Conservation (phyloP, 2,113 vertebrate species). For the Sphaerodactylus townsendi region DNA sequence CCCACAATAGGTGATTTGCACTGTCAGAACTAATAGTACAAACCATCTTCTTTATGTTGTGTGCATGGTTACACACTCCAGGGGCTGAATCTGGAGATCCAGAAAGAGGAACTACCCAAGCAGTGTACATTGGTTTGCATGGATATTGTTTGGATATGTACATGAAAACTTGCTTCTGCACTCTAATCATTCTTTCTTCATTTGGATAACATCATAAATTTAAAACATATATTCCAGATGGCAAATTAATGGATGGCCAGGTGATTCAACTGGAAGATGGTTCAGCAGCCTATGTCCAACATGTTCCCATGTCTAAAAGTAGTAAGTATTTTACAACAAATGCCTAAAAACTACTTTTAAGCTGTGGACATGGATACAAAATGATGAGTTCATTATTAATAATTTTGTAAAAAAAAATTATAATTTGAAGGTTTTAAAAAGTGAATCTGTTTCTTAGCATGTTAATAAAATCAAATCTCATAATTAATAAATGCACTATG, state of each 20-base stretch:
- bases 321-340: conserved; percentile 76
- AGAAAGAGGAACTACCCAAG: background rate
- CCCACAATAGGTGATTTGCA: background rate
- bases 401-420: background rate
- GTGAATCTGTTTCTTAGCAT: background rate
- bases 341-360: conserved; percentile 29
- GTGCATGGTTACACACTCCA: background rate
- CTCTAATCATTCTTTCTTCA: background rate
- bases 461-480: background rate
- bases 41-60: background rate
- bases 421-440: conserved; percentile 21
- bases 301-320: conserved; percentile 91
- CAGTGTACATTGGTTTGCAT: background rate
- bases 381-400: background rate
- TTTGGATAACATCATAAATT: background rate
- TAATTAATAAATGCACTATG: too few species aligned
- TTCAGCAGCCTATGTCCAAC: conserved; percentile 96
- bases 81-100: background rate
- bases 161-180: background rate
- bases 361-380: conserved; percentile 1
- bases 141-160: background rate
- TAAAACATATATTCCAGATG: conserved; percentile 79
- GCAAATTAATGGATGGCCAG: conserved; percentile 96
- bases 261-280: conserved; percentile 98
- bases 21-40: background rate